Percentiles rank a stretch among this genome's conserved stretches.
Evolutionary conservation across 1,140 invertebrate species (phyloP).

Genomic region (Coenobita brevimanus): DNA sequence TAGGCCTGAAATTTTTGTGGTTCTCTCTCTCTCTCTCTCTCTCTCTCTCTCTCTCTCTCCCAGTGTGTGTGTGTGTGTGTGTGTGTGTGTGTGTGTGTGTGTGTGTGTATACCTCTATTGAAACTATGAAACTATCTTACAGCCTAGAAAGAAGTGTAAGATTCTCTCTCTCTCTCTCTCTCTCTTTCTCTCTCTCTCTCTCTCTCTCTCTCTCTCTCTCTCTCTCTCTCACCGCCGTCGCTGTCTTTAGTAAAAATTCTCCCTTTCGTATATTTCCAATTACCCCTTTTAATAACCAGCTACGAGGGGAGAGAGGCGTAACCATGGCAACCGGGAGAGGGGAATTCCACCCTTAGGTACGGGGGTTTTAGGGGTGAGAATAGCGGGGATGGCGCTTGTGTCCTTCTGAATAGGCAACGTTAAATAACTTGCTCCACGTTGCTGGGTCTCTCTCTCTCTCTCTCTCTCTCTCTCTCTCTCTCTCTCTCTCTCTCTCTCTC

Average conservation of each 20-base stretch:
- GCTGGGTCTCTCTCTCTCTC: slow-evolving; percentile 38
- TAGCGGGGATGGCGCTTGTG: background rate
- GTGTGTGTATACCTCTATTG: background rate
- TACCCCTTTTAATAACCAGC: slow-evolving; percentile 64
- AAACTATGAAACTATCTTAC: background rate
- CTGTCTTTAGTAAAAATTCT: slow-evolving; percentile 51
- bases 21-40: no score
- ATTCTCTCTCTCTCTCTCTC: background rate
- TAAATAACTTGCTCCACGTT: slow-evolving; percentile 61
- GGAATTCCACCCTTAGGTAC: background rate
- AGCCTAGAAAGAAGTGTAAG: no score
- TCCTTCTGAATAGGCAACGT: slow-evolving; percentile 17
- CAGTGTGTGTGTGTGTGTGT: background rate
- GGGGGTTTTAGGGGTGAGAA: background rate
- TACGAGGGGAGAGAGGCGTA: background rate
- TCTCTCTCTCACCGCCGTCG: background rate
- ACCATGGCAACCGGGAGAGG: background rate
- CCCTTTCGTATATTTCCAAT: slow-evolving; percentile 65
- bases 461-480: slow-evolving; percentile 25
- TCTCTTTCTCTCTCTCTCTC: background rate
- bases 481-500: slow-evolving; percentile 32
- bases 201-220: background rate
- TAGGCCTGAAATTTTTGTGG: background rate
- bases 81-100: background rate
- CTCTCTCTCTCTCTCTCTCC: no score